Percentiles rank a stretch among this genome's conserved stretches.
Evolutionary conservation across 2,797 vertebrate genomes (phyloP).

Genomic region (Notamacropus eugenii): DNA sequence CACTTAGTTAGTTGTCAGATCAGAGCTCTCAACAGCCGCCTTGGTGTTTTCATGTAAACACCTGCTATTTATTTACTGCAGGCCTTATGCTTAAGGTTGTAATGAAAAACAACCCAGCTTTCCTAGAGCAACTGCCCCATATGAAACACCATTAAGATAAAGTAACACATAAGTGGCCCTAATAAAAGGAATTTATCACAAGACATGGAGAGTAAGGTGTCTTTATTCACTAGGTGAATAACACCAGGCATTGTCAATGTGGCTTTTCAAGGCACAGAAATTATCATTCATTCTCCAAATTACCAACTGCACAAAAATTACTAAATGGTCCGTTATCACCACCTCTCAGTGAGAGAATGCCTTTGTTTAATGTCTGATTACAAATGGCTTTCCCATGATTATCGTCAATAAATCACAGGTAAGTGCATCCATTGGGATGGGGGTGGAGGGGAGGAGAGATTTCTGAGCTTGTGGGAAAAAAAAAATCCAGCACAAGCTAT

Average conservation of each 20-base stretch:
- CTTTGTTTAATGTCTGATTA: slow-evolving; percentile 87
- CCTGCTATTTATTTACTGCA: slow-evolving; percentile 84
- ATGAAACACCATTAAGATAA: slow-evolving; percentile 88
- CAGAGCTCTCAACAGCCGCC: slow-evolving; percentile 49
- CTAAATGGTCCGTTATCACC: slow-evolving; percentile 90
- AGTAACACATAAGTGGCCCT: slow-evolving; percentile 86
- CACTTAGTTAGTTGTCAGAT: not conserved
- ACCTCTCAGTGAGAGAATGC: slow-evolving; percentile 86
- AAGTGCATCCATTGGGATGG: slow-evolving; percentile 75
- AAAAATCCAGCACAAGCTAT: slow-evolving; percentile 46
- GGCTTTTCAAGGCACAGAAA: slow-evolving; percentile 85
- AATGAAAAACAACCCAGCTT: slow-evolving; percentile 84
- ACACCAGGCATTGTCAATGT: slow-evolving; percentile 84
- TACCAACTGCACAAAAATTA: slow-evolving; percentile 88
- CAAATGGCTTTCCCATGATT: slow-evolving; percentile 87
- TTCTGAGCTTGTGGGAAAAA: slow-evolving; percentile 65
- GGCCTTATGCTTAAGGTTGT: slow-evolving; percentile 71
- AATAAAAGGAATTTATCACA: slow-evolving; percentile 90
- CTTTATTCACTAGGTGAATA: slow-evolving; percentile 87
- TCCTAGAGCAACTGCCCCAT: slow-evolving; percentile 81
- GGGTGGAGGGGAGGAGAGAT: slow-evolving; percentile 67
- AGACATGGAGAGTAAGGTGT: slow-evolving; percentile 85
- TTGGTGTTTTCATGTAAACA: slow-evolving; percentile 65
- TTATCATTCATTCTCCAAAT: slow-evolving; percentile 90
- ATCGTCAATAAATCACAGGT: slow-evolving; percentile 89